Percentiles rank a stretch among this genome's conserved stretches.
These are phyloP conservation scores for Cryptus armator DNA, from an alignment of 2,888 invertebrate genomes.

Conservation along the genomic window DNA sequence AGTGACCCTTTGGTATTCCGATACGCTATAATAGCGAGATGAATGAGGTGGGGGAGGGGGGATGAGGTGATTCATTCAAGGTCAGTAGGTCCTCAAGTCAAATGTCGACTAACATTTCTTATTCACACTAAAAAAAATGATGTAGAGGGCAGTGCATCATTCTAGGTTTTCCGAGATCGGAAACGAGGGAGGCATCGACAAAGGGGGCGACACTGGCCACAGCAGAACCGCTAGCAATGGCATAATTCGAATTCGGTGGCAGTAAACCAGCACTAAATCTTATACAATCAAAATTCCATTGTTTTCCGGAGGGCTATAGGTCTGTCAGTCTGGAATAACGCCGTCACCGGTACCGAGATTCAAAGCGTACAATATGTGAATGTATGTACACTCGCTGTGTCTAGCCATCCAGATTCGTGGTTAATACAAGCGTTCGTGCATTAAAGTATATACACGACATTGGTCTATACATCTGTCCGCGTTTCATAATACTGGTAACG, in stretches of 20 bases:
- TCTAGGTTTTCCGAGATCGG: not conserved
- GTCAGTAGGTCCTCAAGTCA: not conserved
- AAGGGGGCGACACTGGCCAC: not conserved
- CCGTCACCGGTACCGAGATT: conserved; percentile 77
- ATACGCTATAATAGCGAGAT: not conserved
- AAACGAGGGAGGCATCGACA: not conserved
- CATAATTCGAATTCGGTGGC: conserved; percentile 79
- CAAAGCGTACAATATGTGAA: conserved; percentile 61
- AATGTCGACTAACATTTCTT: not conserved
- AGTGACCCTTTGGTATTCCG: not conserved
- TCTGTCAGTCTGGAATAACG: conserved; percentile 77
- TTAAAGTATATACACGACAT: conserved; percentile 50
- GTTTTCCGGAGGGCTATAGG: conserved; percentile 66
- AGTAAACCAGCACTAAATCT: conserved; percentile 82
- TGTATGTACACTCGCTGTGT: conserved; percentile 35
- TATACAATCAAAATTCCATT: conserved; percentile 82
- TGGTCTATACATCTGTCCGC: conserved; percentile 28
- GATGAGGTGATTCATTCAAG: not conserved
- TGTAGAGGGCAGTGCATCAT: not conserved
- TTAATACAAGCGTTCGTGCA: conserved; percentile 31
- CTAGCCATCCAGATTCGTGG: conserved; percentile 12
- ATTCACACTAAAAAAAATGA: no score
- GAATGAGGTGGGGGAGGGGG: not conserved
- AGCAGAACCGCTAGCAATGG: conserved; percentile 3
- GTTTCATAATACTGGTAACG: conserved; percentile 53